These are phyloP conservation scores for Netelia inedita DNA, from an alignment of 2,888 invertebrate genomes.

Conservation along the genomic window DNA sequence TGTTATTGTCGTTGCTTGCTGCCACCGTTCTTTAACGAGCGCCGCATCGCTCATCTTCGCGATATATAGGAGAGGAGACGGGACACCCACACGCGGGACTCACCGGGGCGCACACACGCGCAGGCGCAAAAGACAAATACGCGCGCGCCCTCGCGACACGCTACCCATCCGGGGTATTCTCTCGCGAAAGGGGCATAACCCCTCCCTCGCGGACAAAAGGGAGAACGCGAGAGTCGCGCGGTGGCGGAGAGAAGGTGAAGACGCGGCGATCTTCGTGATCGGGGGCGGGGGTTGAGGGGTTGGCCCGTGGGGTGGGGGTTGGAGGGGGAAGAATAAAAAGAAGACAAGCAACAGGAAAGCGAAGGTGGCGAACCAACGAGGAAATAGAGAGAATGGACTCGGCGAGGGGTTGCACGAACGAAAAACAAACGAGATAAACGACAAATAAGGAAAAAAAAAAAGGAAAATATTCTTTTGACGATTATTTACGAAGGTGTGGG, in stretches of 20 bases:
- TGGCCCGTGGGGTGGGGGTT: slow-evolving; percentile 14
- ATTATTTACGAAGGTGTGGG: neutral
- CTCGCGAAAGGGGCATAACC: slow-evolving; percentile 53
- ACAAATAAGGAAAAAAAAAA: slow-evolving; percentile 25
- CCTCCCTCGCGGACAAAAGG: slow-evolving; percentile 34
- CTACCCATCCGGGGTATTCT: neutral
- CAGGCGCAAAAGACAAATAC: slow-evolving; percentile 13
- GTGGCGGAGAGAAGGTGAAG: too few relatives aligned
- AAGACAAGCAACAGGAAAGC: slow-evolving; percentile 51
- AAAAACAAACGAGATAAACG: slow-evolving; percentile 21
- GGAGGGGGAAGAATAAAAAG: slow-evolving; percentile 53
- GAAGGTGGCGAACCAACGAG: slow-evolving; percentile 44
- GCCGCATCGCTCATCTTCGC: slow-evolving; percentile 18
- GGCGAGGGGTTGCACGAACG: slow-evolving; percentile 41
- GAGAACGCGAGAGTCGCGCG: slow-evolving; percentile 27
- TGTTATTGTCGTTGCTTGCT: slow-evolving; percentile 20
- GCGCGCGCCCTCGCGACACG: slow-evolving; percentile 39
- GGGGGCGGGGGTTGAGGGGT: slow-evolving; percentile 32
- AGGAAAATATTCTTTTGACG: slow-evolving; percentile 1
- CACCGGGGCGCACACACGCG: slow-evolving; percentile 5
- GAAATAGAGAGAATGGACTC: slow-evolving; percentile 66
- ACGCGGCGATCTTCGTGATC: neutral
- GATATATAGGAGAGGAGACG: slow-evolving; percentile 25
- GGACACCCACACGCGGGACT: slow-evolving; percentile 6
- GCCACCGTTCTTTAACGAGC: neutral